Conservation (phyloP, 1,140 invertebrate species). For the Myzus persicae region DNA sequence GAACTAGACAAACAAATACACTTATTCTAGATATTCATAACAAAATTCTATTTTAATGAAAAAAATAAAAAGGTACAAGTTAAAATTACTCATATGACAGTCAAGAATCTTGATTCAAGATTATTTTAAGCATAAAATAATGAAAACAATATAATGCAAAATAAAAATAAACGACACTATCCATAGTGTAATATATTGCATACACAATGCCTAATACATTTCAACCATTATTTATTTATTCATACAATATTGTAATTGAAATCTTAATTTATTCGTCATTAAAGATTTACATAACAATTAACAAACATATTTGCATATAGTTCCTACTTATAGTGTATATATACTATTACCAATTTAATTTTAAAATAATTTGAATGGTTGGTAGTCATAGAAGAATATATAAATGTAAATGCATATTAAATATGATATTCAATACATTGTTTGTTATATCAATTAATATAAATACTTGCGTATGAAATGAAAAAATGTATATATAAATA, state of each 20-base stretch:
- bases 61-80: no score
- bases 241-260: neutral
- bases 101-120: no score
- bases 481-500: no score
- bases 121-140: no score
- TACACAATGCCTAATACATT: neutral
- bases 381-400: neutral
- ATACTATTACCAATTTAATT: neutral
- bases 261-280: conserved; percentile 1
- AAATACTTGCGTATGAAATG: no score
- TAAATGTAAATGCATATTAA: neutral
- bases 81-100: no score
- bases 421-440: no score
- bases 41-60: no score
- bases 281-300: neutral
- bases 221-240: neutral
- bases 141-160: no score
- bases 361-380: neutral
- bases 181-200: neutral
- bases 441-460: no score
- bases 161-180: neutral
- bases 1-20: no score
- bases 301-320: neutral
- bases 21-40: no score
- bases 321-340: neutral